Evolutionary conservation across 1,140 invertebrate genomes (phyloP), one percentile per base, ranked within the genome.

Genomic region (Antheraea pernyi): DNA sequence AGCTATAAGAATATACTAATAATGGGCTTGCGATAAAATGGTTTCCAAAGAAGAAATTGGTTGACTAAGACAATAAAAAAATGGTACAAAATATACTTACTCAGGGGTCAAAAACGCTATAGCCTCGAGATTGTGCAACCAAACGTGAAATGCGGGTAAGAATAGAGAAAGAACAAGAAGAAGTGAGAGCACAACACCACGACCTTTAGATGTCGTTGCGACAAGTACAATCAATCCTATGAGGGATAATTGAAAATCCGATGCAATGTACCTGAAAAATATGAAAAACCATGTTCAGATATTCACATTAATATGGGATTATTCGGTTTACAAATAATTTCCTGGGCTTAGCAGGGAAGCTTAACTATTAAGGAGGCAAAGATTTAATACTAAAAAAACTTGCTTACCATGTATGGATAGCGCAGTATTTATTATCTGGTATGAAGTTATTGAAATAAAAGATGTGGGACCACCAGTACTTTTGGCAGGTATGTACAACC

Each of bases 401-500:
- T 60, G 46, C 76, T 76, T 68, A 86, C 86, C 85, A 89, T 7
- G 80, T 75, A 7, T 84, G 81, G 5, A 78, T 48, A 22, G 77
- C 22, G 22, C 22, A 30, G 22, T 30, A 30, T 30, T 4, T 30
- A 30, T 30, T 30, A 30, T 30, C 22, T 53, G 60, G 16, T 0
- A 81, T n/a, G 67, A 81, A 78, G 68, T 95, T 95, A 74, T 95
- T 95, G 0, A 95, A 68, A 70, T 94, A 95, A 2, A 95, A 81
- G 0, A 95, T 74, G 79, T 95, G 95, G 3, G 92, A 88, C 94
- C 94, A 95, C 94, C 95, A 95, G 70, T 93, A 93, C 2, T 89
- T 80, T 0, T 92, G 88, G 70, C 95, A 95, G 53, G 85, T 87
- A 5, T 90, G 73, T 11, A 84, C 82, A 37, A 93, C 93, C 6